A percentile compares a stretch with the other conserved stretches of the same genome.
Conservation (phyloP, 2,888 invertebrate species). For the Lumbricus terrestris region DNA sequence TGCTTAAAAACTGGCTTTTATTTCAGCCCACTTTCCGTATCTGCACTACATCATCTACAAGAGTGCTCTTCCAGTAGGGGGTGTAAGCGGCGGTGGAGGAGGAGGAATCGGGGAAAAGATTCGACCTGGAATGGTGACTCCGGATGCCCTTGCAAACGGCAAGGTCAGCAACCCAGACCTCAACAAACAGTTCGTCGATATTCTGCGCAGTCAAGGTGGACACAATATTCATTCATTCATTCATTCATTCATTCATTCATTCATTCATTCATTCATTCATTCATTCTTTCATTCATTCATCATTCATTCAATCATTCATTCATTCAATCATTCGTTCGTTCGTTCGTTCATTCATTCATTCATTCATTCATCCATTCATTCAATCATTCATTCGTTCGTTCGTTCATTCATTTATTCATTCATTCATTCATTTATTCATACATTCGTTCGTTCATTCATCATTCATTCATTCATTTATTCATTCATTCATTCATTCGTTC, state of each 20-base stretch:
- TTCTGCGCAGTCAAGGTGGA: conserved; percentile 19
- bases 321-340: no score
- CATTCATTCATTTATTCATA: no score
- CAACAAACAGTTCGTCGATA: conserved; percentile 18
- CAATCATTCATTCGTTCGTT: no score
- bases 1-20: neutral
- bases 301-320: no score
- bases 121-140: neutral
- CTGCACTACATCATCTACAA: conserved; percentile 23
- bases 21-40: conserved; percentile 21
- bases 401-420: no score
- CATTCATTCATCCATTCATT: no score
- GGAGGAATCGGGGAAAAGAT: neutral
- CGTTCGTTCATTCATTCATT: no score
- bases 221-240: neutral
- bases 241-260: neutral
- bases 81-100: neutral
- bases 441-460: no score
- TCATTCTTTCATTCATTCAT: no score
- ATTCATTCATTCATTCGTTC: no score
- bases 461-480: no score
- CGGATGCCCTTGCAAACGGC: neutral
- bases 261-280: no score
- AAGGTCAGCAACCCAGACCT: neutral
- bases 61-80: neutral